These are phyloP conservation scores for pig (Sus scrofa) DNA, from an alignment of 2,113 vertebrate genomes.

Conservation along the genomic window T2T-Sscrofa CM000819.6:113414001-113414500, in stretches of 20 bases:
- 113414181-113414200: background rate
- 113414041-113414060: background rate
- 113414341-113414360: background rate
- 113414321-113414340: background rate
- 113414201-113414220: background rate
- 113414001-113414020: background rate
- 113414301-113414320: background rate
- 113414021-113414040: background rate
- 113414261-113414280: background rate
- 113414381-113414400: background rate
- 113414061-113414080: background rate
- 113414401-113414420: background rate
- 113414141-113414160: background rate
- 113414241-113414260: background rate
- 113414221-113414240: background rate
- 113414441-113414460: background rate
- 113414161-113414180: background rate
- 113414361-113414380: background rate
- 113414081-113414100: background rate
- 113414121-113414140: background rate
- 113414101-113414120: background rate
- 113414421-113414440: background rate
- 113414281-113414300: background rate
- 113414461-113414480: background rate
- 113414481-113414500: background rate